Evolutionary conservation across 1,140 invertebrate species (phyloP), one percentile per base, ranked within the genome.

Genomic region (Pseudomyrmex dendroicus): DNA sequence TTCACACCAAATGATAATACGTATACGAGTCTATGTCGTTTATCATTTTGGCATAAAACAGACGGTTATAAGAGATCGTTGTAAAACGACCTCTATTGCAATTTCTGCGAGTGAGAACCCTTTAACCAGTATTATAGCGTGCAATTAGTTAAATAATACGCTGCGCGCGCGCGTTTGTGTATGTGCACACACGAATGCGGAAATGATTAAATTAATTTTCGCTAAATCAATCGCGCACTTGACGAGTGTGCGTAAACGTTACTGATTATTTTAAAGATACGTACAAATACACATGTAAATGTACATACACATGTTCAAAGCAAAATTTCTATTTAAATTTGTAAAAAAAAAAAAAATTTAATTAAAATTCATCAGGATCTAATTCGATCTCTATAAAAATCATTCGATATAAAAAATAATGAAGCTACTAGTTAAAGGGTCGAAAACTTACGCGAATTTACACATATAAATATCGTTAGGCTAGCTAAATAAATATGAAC

Each of bases 401-500:
- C 5, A 35, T 35, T 35, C 5, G 35, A 35, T 35, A 7, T 35
- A 7, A 35, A 35, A 5, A 35, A n/a, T 22, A 62, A 12, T 5
- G 17, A 22, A 25, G 62, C 48, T 25, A 25, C 73, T 7, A 48
- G n/a, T 76, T 76, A 66, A 76, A 77, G 50, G 63, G 35, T 77
- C 20, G 46, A 35, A 63, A 50, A 67, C 20, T 57, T 84, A 70
- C 17, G 25, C 50, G 35, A 84, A 15, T 25, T 73, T 78, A 13
- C 64, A 78, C 77, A 91, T 91, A 91, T 91, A 91, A 91, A 91
- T 90, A 91, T 86, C 83, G 68, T 48, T n/a, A n/a, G 35, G 35
- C 86, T 90, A 90, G 63, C 76, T 87, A 85, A 89, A 90, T 91
- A 91, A 91, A 91, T 91, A 91, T 88, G 59, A 50, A 59, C 56